Percentiles rank a stretch among this genome's conserved stretches.
Evolutionary conservation across 2,113 vertebrate genomes (phyloP).

Genomic region (Perognathus longimembris): DNA sequence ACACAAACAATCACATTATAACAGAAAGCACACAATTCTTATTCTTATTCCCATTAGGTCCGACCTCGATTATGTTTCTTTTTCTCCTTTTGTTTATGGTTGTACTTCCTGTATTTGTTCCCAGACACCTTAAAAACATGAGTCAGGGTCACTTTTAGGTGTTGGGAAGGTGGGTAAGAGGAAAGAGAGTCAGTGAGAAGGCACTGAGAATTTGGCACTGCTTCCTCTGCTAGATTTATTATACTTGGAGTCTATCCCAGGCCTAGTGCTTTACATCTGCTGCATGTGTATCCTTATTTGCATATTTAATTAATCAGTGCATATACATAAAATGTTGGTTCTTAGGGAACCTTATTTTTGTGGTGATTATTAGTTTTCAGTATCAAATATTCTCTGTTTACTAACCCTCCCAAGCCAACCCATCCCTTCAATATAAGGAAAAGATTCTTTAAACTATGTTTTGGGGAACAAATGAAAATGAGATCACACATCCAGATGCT

Average conservation of each 20-base stretch:
- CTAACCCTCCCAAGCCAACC: too few species aligned
- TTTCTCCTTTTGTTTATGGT: constrained; percentile 69
- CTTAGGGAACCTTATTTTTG: neutral
- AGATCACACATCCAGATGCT: neutral
- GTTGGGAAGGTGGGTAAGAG: constrained; percentile 57
- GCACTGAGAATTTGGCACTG: neutral
- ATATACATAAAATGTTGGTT: neutral
- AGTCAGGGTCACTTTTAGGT: constrained; percentile 69
- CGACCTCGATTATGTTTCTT: constrained; percentile 60
- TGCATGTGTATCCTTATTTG: neutral
- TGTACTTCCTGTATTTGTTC: constrained; percentile 78
- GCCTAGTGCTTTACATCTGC: neutral
- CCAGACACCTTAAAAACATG: constrained; percentile 73
- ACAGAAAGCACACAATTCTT: constrained; percentile 64
- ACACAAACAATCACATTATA: constrained; percentile 65
- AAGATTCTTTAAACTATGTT: neutral
- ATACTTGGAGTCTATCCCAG: neutral
- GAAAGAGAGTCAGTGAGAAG: constrained; percentile 27
- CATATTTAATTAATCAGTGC: neutral
- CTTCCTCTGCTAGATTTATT: constrained; percentile 49
- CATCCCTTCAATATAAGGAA: too few species aligned
- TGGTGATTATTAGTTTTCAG: neutral
- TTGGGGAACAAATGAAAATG: neutral
- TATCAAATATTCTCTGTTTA: neutral
- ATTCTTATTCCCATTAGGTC: constrained; percentile 65